These are phyloP conservation scores for Nebria brevicollis DNA, from an alignment of 2,888 invertebrate genomes.

Conservation along the genomic window DNA sequence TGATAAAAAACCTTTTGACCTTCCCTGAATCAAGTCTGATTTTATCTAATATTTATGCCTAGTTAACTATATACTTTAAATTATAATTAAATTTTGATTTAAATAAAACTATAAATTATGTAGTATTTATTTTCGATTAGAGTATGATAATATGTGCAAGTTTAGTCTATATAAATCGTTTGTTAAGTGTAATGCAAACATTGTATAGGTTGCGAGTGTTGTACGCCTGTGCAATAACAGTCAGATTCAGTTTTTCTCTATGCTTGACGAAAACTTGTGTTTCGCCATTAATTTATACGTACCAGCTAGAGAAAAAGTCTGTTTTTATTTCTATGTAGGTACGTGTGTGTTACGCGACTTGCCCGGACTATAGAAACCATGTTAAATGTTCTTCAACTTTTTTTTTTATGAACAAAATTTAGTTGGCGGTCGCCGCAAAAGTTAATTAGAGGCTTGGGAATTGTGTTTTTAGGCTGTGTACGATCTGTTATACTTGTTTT, in stretches of 20 bases:
- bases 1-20: no score
- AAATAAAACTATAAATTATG: no score
- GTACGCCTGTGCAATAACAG: background rate
- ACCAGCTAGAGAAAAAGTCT: background rate
- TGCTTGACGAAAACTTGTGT: background rate
- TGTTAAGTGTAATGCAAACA: background rate
- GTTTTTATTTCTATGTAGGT: background rate
- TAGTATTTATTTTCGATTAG: no score
- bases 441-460: conserved; percentile 14
- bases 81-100: no score
- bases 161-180: background rate
- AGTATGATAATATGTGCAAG: no score
- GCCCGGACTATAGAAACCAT: background rate
- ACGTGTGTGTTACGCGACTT: background rate
- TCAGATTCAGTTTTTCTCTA: conserved; percentile 5
- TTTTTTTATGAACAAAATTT: background rate
- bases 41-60: no score
- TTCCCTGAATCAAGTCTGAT: no score
- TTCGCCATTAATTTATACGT: conserved; percentile 13
- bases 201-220: background rate
- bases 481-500: background rate
- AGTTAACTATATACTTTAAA: no score
- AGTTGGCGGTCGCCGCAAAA: conserved; percentile 9
- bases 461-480: conserved; percentile 16
- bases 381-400: conserved; percentile 15